These are phyloP conservation scores for Andricus grossulariae DNA, from an alignment of 1,140 invertebrate species.

Conservation along the genomic window DNA sequence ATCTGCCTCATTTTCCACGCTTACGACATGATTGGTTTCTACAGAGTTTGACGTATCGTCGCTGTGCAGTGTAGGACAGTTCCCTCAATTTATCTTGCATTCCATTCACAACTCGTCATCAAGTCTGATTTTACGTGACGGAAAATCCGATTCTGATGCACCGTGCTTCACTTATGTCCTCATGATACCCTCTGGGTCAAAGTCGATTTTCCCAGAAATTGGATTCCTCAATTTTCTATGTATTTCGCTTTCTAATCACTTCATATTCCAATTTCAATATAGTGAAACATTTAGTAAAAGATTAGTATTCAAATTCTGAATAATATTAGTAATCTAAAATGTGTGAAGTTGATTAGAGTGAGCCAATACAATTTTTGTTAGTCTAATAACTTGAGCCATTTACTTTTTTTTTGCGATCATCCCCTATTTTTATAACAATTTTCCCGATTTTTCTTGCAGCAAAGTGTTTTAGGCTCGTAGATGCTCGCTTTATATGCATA, in stretches of 20 bases:
- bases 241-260: conserved; percentile 12
- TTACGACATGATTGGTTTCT: not conserved
- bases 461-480: not conserved
- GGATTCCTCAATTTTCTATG: not conserved
- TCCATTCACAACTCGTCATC: conserved; percentile 66
- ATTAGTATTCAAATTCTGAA: too few relatives aligned
- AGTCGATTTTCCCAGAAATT: not conserved
- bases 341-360: too few relatives aligned
- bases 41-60: not conserved
- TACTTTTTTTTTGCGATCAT: too few relatives aligned
- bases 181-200: not conserved
- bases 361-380: too few relatives aligned
- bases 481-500: conserved; percentile 24
- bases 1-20: too few relatives aligned
- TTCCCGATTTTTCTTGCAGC: too few relatives aligned
- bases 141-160: conserved; percentile 37
- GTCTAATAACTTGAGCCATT: too few relatives aligned
- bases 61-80: conserved; percentile 15
- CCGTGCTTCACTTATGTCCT: not conserved
- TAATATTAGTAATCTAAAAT: too few relatives aligned
- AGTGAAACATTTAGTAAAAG: too few relatives aligned
- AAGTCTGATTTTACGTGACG: conserved; percentile 47
- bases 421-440: too few relatives aligned
- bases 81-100: conserved; percentile 68
- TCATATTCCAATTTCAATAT: not conserved